Base-by-base conservation (phyloP, 2,888 invertebrate genomes). In the Lithophane semibrunnea region DNA sequence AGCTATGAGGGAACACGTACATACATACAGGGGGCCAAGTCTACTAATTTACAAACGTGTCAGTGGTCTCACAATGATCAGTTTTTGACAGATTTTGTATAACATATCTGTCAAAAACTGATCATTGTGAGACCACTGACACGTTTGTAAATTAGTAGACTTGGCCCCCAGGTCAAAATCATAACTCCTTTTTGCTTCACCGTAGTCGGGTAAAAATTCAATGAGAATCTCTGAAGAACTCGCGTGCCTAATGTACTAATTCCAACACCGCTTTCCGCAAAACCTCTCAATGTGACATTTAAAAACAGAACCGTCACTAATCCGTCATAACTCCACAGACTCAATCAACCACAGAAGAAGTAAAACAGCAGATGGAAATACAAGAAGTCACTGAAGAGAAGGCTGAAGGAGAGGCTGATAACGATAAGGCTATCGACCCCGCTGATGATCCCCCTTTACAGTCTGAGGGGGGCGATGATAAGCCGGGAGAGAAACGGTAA, bases 391-490 rank as follows among this genome's bases (percentile, higher is more conserved):
- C 70, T 49, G 72, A 66, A 3, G 82, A 74, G 0, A 77, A 73
- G 29, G 0, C 52, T 12, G 80, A 52, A 10, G 66, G 18, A 0
- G 71, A 56, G 0, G 29, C 44, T 13, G 86, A 86, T 0, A 83
- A 73, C 0, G 79, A 89, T 1, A 90, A 89, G 67, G 83, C 84
- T 52, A 29, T 70, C 0, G 93, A 95, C 3, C 86, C 93, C 13
- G 93, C 91, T 42, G 96, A 96, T 0, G 96, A 96, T 61, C 96
- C 96, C 0, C 96, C 96, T 4, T 86, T 96, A 16, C 96, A 96
- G 83, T 88, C 92, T 0, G 96, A 96, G 77, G 88, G 84, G 0
- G 82, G 68, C 0, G 95, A 95, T 0, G 96, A 96, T 2, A 95
- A 94, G 66, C 92, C 95, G 0, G 94, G 94, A 0, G 96, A 96